These are phyloP conservation scores for Epinephelus malabaricus DNA, from an alignment of 2,797 vertebrate species.

Conservation along the genomic window DNA sequence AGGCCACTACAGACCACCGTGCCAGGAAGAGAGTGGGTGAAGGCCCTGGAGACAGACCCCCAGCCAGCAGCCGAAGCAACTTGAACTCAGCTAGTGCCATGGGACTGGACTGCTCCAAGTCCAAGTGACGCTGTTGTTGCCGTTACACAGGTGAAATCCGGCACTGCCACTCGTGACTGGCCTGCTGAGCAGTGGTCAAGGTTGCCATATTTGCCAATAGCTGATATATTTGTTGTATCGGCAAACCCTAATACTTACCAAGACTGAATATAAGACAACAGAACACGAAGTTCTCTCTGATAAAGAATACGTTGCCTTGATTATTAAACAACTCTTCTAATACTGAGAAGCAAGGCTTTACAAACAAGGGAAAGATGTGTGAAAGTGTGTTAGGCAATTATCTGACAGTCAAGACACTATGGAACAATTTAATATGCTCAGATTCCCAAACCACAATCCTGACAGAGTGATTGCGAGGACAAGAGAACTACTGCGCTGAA, in stretches of 20 bases:
- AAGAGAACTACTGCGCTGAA: background rate
- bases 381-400: background rate
- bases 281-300: constrained; percentile 31
- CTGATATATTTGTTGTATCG: no score
- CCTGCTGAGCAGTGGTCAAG: no score
- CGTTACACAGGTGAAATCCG: no score
- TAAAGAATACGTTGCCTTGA: constrained; percentile 35
- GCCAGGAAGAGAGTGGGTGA: no score
- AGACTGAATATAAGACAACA: constrained; percentile 30
- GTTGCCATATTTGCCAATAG: no score
- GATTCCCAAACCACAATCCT: background rate
- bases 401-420: background rate
- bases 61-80: no score
- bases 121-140: no score
- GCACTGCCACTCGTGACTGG: no score
- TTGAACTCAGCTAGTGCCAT: no score
- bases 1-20: no score
- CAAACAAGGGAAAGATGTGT: background rate
- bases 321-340: constrained; percentile 30
- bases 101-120: no score
- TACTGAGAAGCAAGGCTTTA: constrained; percentile 3
- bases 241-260: background rate
- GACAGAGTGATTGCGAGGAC: background rate
- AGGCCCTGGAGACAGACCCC: no score
- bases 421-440: background rate